Evolutionary conservation across 2,113 vertebrate species (phyloP).

Genomic region (Siniperca knerii): DNA sequence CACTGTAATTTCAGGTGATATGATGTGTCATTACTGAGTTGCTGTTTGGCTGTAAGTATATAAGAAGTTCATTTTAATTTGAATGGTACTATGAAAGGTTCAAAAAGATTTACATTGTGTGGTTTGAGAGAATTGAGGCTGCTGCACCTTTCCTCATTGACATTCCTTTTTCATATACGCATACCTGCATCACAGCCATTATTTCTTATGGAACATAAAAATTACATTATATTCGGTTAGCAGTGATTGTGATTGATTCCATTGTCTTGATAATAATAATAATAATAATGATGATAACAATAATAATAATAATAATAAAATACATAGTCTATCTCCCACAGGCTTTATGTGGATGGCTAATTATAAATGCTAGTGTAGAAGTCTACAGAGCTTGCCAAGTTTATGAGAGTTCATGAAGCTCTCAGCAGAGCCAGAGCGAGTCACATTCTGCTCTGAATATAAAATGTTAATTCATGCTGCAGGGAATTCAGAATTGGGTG

Average conservation of each 20-base stretch:
- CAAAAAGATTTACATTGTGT: constrained; percentile 1
- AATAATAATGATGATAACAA: neutral
- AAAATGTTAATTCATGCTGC: constrained; percentile 84
- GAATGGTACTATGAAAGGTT: neutral
- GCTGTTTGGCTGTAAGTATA: neutral
- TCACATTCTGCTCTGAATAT: constrained; percentile 79
- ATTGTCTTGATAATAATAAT: constrained; percentile 39
- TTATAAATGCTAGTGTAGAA: constrained; percentile 76
- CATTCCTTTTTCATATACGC: neutral
- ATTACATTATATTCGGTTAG: neutral
- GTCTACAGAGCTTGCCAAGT: constrained; percentile 79
- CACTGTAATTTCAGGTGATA: constrained; percentile 12
- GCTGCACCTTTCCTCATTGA: neutral
- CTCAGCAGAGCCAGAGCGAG: constrained; percentile 72
- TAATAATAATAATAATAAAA: constrained; percentile 50
- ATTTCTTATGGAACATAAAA: constrained; percentile 1
- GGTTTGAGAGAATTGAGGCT: neutral
- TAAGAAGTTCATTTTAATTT: constrained; percentile 3
- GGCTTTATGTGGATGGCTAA: constrained; percentile 69
- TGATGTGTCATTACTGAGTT: constrained; percentile 21
- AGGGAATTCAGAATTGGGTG: constrained; percentile 74
- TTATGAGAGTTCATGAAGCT: constrained; percentile 80
- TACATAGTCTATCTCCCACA: constrained; percentile 52
- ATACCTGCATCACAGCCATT: neutral
- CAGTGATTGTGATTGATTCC: constrained; percentile 19